A percentile compares a stretch with the other conserved stretches of the same genome.
phyloP scores from a whole-genome alignment of 2,797 vertebrate genomes.

The Cyclura pinguis region DNA sequence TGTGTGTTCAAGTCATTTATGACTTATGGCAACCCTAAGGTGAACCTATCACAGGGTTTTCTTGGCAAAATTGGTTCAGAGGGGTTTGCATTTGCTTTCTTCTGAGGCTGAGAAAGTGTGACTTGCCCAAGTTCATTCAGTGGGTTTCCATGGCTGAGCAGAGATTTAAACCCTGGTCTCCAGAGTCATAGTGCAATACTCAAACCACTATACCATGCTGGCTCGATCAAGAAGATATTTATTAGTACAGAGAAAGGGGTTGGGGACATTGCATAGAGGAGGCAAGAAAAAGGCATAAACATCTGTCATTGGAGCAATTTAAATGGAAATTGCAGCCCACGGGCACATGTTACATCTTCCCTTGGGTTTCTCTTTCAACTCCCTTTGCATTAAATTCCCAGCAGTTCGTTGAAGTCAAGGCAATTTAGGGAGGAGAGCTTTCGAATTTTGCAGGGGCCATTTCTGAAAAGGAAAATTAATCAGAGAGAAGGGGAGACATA shows the following conservation, averaged over 20 bases:
- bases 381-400: background rate
- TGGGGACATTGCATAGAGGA: background rate
- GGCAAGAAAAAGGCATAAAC: background rate
- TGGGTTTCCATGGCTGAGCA: too few species aligned
- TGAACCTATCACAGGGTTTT: too few species aligned
- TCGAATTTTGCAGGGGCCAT: background rate
- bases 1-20: too few species aligned
- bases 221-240: background rate
- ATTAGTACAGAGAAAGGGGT: background rate
- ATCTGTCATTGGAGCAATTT: background rate
- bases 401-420: background rate
- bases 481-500: background rate
- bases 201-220: too few species aligned
- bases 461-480: background rate
- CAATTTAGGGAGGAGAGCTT: background rate
- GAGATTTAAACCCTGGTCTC: too few species aligned
- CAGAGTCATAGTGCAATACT: too few species aligned
- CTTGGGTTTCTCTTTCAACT: background rate
- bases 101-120: too few species aligned
- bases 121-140: too few species aligned
- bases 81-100: too few species aligned
- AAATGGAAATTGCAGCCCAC: background rate
- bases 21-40: too few species aligned
- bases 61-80: too few species aligned
- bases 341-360: background rate